These are phyloP conservation scores for Petaurus breviceps DNA, from an alignment of 2,113 vertebrate species.

Conservation along the genomic window DNA sequence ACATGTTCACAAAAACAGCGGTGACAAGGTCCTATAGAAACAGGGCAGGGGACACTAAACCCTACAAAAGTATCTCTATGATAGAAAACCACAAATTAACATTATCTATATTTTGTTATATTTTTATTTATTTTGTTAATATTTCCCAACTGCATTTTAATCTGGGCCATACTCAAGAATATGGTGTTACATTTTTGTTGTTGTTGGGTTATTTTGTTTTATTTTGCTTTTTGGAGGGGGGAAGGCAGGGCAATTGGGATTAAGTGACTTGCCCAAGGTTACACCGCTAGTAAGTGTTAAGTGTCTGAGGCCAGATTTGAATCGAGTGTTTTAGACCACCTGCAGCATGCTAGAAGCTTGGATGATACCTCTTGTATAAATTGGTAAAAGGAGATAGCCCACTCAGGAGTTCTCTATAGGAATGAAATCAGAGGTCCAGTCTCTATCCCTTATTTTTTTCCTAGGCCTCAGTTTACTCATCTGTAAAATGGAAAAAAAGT, in stretches of 20 bases:
- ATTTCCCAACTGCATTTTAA: neutral
- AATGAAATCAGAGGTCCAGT: neutral
- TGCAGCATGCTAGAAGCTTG: neutral
- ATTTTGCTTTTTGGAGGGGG: too few species aligned
- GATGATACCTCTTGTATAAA: neutral
- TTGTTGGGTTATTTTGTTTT: too few species aligned
- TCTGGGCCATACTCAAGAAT: neutral
- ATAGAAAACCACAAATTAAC: neutral
- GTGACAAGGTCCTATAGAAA: neutral
- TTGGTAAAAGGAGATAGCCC: neutral
- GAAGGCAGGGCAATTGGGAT: too few species aligned
- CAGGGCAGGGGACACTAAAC: neutral
- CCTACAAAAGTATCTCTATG: neutral
- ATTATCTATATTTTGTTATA: neutral
- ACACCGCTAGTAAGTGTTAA: too few species aligned
- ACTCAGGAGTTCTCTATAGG: neutral
- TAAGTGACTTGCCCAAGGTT: too few species aligned
- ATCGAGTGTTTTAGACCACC: neutral
- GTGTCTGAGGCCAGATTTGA: too few species aligned
- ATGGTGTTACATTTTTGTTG: too few species aligned
- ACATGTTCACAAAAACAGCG: neutral
- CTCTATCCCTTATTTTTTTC: neutral
- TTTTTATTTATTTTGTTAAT: neutral
- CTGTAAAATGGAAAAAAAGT: neutral
- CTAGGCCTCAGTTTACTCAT: neutral